These are phyloP conservation scores for Phania funesta DNA, from an alignment of 2,888 invertebrate genomes.

Conservation along the genomic window DNA sequence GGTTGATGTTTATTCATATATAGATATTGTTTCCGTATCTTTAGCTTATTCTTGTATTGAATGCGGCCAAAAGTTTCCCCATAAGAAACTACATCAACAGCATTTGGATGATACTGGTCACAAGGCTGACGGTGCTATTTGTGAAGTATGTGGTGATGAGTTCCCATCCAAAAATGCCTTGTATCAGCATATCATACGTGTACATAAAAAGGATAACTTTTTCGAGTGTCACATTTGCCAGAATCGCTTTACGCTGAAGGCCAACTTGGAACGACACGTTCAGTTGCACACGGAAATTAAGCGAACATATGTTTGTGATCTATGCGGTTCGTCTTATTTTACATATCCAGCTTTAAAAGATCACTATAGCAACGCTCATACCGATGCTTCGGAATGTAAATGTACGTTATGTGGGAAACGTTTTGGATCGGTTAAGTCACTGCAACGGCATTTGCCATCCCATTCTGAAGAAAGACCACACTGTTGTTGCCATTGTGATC, in stretches of 20 bases:
- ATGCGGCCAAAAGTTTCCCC: constrained; percentile 78
- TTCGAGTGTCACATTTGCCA: constrained; percentile 80
- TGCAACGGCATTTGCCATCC: constrained; percentile 79
- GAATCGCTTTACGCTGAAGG: constrained; percentile 79
- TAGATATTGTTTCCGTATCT: constrained; percentile 45
- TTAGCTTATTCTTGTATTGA: constrained; percentile 78
- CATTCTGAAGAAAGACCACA: constrained; percentile 80
- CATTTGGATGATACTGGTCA: constrained; percentile 80
- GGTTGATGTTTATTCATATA: constrained; percentile 39
- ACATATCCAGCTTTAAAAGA: constrained; percentile 80
- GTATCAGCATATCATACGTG: constrained; percentile 79
- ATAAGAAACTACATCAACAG: constrained; percentile 78
- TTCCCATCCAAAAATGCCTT: constrained; percentile 79
- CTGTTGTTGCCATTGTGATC: constrained; percentile 79
- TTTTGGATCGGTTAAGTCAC: constrained; percentile 78
- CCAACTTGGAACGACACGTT: constrained; percentile 80
- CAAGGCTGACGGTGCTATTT: constrained; percentile 80
- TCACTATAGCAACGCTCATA: constrained; percentile 79
- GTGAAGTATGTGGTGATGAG: constrained; percentile 79
- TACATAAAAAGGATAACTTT: constrained; percentile 80
- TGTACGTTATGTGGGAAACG: constrained; percentile 79
- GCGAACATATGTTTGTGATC: constrained; percentile 80
- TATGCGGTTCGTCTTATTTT: constrained; percentile 80
- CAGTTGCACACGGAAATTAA: constrained; percentile 80
- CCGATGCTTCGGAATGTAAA: constrained; percentile 79